Conservation (phyloP, 2,797 vertebrate species). For the Sebastes steindachneri region DNA sequence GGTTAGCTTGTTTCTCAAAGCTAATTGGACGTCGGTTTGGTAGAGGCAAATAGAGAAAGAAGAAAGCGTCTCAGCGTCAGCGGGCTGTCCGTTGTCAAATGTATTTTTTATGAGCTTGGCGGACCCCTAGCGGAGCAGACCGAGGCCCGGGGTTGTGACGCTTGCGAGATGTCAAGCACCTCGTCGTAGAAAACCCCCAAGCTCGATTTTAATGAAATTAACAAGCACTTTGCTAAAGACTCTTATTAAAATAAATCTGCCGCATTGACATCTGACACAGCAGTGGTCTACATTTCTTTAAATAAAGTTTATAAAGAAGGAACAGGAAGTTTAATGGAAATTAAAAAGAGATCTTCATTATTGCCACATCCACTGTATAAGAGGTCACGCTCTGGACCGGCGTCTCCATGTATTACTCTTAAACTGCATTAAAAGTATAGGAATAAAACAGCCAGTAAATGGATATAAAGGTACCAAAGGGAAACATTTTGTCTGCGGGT, state of each 20-base stretch:
- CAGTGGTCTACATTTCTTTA: slow-evolving; percentile 25
- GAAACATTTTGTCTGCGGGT: slow-evolving; percentile 60
- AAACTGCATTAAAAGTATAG: slow-evolving; percentile 24
- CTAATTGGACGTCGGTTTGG: slow-evolving; percentile 79
- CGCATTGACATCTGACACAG: slow-evolving; percentile 56
- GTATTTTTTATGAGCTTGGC: slow-evolving; percentile 76
- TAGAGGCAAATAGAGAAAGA: slow-evolving; percentile 53
- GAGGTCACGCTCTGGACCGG: neutral
- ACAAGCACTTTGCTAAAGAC: slow-evolving; percentile 56
- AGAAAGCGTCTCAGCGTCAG: slow-evolving; percentile 59
- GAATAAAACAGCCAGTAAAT: slow-evolving; percentile 36
- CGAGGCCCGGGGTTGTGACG: slow-evolving; percentile 55
- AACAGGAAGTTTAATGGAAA: slow-evolving; percentile 34
- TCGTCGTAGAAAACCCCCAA: slow-evolving; percentile 59
- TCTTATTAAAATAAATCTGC: slow-evolving; percentile 50
- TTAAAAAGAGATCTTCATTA: slow-evolving; percentile 16
- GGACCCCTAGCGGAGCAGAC: slow-evolving; percentile 52
- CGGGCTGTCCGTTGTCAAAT: slow-evolving; percentile 70
- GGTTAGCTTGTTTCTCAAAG: slow-evolving; percentile 73
- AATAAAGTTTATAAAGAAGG: slow-evolving; percentile 32
- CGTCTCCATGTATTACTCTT: slow-evolving; percentile 29
- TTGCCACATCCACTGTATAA: neutral
- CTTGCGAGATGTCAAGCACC: slow-evolving; percentile 66
- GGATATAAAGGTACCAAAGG: slow-evolving; percentile 45
- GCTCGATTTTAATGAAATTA: slow-evolving; percentile 78